Conservation (phyloP, 2,888 invertebrate genomes). For the Tenthredo scrophulariae region DNA sequence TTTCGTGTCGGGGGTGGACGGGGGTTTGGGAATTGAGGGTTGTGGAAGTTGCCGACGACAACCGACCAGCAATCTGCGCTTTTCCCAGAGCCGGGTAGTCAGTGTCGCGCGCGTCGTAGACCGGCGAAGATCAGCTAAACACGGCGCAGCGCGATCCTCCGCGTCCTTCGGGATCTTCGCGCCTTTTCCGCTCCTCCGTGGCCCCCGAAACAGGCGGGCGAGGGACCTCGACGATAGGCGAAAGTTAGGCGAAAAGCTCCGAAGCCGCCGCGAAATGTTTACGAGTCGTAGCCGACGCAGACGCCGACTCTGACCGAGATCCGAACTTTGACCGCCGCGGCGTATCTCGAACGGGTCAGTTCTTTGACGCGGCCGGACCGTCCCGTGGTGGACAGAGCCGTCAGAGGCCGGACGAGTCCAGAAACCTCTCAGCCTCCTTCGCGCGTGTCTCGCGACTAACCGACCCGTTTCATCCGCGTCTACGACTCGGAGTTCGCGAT, state of each 20-base stretch:
- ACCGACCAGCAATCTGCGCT: slow-evolving; percentile 3
- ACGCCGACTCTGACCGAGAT: slow-evolving; percentile 32
- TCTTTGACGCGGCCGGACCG: slow-evolving; percentile 32
- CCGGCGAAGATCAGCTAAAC: slow-evolving; percentile 12
- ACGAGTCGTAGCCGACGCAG: neutral
- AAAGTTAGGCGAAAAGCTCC: neutral
- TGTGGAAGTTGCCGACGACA: slow-evolving; percentile 5
- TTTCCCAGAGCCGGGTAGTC: slow-evolving; percentile 27
- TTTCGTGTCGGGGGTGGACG: slow-evolving; percentile 13
- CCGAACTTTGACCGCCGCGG: slow-evolving; percentile 41
- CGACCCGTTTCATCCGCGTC: neutral
- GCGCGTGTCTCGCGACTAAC: neutral
- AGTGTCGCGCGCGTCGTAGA: slow-evolving; percentile 23
- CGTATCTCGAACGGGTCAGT: slow-evolving; percentile 20
- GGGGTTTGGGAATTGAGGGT: neutral
- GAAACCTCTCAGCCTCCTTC: slow-evolving; percentile 16
- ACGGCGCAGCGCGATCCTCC: neutral
- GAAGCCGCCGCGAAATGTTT: neutral
- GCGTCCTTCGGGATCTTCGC: slow-evolving; percentile 23
- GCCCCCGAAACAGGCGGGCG: neutral
- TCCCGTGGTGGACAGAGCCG: slow-evolving; percentile 17
- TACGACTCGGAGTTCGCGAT: neutral
- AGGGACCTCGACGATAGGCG: neutral
- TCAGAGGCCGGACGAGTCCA: neutral
- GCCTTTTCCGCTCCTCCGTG: neutral